These are phyloP conservation scores for Crotalus tigris DNA, from an alignment of 2,113 vertebrate species.

Conservation along the genomic window DNA sequence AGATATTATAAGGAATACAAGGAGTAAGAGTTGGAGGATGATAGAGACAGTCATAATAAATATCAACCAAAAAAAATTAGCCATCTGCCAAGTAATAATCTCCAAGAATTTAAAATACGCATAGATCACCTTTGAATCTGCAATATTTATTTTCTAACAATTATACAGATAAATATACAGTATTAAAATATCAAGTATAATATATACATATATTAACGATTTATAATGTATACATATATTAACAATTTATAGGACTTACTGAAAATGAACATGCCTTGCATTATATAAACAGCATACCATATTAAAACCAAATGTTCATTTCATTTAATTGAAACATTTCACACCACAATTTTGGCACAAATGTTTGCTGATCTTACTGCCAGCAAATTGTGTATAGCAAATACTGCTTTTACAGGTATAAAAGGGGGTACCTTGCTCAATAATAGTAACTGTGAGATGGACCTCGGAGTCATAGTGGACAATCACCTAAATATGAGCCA, in stretches of 20 bases:
- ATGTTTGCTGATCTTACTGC: neutral
- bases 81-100: neutral
- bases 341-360: neutral
- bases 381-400: neutral
- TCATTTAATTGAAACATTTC: neutral
- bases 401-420: neutral
- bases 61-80: neutral
- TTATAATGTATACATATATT: neutral
- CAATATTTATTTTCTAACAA: neutral
- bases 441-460: no score
- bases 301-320: neutral
- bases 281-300: neutral
- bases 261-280: neutral
- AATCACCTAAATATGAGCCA: no score
- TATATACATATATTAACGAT: no score
- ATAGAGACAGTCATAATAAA: neutral
- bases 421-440: no score
- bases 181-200: no score
- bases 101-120: neutral
- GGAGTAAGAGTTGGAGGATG: neutral
- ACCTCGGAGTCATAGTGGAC: no score
- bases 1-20: conserved; percentile 14
- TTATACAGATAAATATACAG: neutral
- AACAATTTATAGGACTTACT: neutral
- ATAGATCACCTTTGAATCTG: neutral